Base-by-base conservation (phyloP, 2,888 invertebrate species). In the Drosophila maculinotata region DNA sequence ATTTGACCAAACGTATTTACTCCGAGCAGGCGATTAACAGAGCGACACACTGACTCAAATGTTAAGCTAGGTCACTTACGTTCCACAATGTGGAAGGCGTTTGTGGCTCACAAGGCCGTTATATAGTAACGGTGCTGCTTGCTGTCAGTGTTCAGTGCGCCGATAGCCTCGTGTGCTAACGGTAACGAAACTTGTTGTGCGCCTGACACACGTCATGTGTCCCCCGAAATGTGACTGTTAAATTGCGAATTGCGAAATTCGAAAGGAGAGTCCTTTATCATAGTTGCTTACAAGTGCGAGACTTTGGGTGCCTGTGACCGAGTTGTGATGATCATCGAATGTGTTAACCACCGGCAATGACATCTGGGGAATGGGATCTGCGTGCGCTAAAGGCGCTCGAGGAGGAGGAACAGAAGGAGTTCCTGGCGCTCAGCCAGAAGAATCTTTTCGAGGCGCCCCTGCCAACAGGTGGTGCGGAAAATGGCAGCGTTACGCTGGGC, bases 321-420 rank as follows among this genome's bases (percentile, higher is more conserved):
- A 49, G 25, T 31, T 31, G 31, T 33, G 23, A 35, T 47, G 44
- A 48, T 53, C 53, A n/a, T 15, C 25, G 26, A 1, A 28, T 45
- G 38, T 47, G 47, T 15, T 28, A 17, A 14, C 9, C 26, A 31
- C 26, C 20, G 31, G 35, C 83, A 74, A 91, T 92, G 91, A 87
- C 91, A 75, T 91, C 91, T 74, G 91, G 91, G 51, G 92, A 91
- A 81, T 92, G 91, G 91, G 92, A 92, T 78, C 77, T 91, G 71
- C 88, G 90, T 74, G 91, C 91, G 77, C 87, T 91, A 5, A 91
- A 91, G 73, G 91, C 92, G 88, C 90, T 91, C 59, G 91, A 91
- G 83, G 91, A 91, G 71, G 91, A 91, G 81, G 91, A 92, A 69
- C 87, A 91, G 73, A 90, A 89, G 51, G 90, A 90, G 58, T 91